phyloP scores from a whole-genome alignment of 2,113 vertebrate species.

The Labrus mixtus region DNA sequence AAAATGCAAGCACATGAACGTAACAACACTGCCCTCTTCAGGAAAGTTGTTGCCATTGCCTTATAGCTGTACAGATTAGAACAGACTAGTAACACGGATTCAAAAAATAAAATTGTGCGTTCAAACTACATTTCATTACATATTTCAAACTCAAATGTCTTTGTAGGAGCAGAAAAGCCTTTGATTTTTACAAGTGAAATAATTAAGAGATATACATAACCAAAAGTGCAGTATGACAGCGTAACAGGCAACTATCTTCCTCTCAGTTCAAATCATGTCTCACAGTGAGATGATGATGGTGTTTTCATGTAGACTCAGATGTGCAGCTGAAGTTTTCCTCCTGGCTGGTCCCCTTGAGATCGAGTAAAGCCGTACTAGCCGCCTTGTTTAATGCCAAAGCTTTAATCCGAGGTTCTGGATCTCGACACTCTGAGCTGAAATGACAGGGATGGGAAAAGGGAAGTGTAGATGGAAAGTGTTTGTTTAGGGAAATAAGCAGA shows the following conservation, averaged over 20 bases:
- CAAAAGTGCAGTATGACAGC: constrained; percentile 14
- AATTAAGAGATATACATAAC: not conserved
- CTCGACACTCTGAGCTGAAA: constrained; percentile 60
- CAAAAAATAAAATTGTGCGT: not conserved
- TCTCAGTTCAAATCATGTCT: not conserved
- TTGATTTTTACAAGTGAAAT: not conserved
- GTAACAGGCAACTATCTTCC: constrained; percentile 31
- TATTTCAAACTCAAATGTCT: not conserved
- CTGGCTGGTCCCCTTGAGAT: constrained; percentile 26
- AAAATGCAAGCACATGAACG: constrained; percentile 36
- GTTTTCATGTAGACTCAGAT: constrained; percentile 48
- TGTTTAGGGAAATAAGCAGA: not conserved
- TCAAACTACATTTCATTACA: constrained; percentile 7
- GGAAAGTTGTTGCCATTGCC: constrained; percentile 38
- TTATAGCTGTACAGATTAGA: not conserved
- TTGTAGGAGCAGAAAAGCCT: not conserved
- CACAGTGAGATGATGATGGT: not conserved
- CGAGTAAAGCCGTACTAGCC: constrained; percentile 32
- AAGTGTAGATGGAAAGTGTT: not conserved
- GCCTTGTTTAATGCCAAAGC: constrained; percentile 30
- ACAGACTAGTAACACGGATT: not conserved
- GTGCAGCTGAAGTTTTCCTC: constrained; percentile 45
- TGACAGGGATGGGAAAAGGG: constrained; percentile 1
- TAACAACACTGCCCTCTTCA: constrained; percentile 78
- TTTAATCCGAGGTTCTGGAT: constrained; percentile 32